These are phyloP conservation scores for Drosophila villosipedis DNA, from an alignment of 2,888 invertebrate species.

Conservation along the genomic window DNA sequence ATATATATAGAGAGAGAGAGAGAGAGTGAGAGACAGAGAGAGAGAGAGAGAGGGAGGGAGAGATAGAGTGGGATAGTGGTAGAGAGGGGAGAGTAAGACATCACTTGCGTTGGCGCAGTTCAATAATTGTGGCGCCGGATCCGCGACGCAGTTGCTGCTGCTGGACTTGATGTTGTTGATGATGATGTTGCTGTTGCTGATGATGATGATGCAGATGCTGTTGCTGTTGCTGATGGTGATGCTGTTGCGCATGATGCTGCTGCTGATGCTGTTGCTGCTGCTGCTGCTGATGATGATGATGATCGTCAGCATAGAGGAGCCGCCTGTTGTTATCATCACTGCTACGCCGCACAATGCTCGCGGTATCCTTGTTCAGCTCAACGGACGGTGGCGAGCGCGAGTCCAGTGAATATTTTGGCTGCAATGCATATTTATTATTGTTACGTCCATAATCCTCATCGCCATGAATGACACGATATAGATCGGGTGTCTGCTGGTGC, in stretches of 20 bases:
- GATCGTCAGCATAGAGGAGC: conserved; percentile 40
- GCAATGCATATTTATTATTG: conserved; percentile 69
- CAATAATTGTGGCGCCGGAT: conserved; percentile 87
- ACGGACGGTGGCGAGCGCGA: conserved; percentile 84
- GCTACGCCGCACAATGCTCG: conserved; percentile 87
- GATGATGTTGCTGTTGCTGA: conserved; percentile 39
- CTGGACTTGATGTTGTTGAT: conserved; percentile 38
- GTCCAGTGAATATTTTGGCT: conserved; percentile 81
- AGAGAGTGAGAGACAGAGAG: neutral
- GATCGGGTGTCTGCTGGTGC: conserved; percentile 90
- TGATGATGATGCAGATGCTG: conserved; percentile 73
- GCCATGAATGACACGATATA: conserved; percentile 90
- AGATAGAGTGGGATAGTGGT: neutral
- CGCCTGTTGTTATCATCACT: conserved; percentile 48
- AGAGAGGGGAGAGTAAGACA: neutral
- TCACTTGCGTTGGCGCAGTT: conserved; percentile 86
- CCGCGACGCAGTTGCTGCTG: conserved; percentile 80
- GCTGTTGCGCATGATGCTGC: conserved; percentile 25
- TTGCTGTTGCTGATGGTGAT: conserved; percentile 38
- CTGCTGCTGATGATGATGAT: conserved; percentile 59
- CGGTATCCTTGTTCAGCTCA: conserved; percentile 84
- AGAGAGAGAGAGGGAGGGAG: neutral
- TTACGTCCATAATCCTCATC: conserved; percentile 85
- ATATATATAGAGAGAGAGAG: neutral
- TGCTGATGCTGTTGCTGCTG: conserved; percentile 27